Evolutionary conservation across 2,797 vertebrate genomes (phyloP).

Genomic region (Rhadinocentrus ornatus): DNA sequence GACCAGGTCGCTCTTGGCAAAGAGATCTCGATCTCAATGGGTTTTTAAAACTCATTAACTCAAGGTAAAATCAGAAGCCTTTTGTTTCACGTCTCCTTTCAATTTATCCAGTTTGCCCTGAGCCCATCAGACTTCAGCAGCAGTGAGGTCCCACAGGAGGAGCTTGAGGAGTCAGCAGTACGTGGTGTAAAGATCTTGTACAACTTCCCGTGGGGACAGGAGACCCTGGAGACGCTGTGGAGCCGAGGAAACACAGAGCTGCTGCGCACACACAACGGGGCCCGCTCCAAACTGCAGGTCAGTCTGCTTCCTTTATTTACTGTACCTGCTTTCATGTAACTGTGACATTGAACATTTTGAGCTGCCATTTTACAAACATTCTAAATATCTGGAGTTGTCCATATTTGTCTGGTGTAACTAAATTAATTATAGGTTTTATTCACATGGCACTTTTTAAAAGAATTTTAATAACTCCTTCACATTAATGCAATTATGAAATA

Average conservation of each 20-base stretch:
- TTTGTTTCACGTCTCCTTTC: background rate
- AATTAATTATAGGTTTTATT: no score
- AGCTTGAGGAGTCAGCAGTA: constrained; percentile 63
- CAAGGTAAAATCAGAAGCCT: background rate
- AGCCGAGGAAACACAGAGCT: constrained; percentile 86
- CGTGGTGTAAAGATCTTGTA: constrained; percentile 79
- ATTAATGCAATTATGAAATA: no score
- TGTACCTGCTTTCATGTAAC: background rate
- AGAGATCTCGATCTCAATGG: no score
- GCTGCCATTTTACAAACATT: background rate
- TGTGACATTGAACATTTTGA: background rate
- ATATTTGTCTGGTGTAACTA: background rate
- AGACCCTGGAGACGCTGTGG: constrained; percentile 89
- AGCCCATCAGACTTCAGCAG: constrained; percentile 90
- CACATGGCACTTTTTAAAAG: no score
- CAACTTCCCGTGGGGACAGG: constrained; percentile 92
- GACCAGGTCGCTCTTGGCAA: no score
- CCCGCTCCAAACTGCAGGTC: constrained; percentile 83
- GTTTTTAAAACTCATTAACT: no score
- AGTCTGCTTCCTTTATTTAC: background rate
- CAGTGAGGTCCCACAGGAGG: constrained; percentile 77
- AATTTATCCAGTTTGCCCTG: constrained; percentile 87
- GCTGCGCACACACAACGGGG: constrained; percentile 79
- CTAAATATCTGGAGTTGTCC: background rate
- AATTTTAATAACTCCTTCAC: no score